Percentiles rank a stretch among this genome's conserved stretches.
phyloP scores from a whole-genome alignment of 2,888 invertebrate genomes.

The Yponomeuta sedellus region DNA sequence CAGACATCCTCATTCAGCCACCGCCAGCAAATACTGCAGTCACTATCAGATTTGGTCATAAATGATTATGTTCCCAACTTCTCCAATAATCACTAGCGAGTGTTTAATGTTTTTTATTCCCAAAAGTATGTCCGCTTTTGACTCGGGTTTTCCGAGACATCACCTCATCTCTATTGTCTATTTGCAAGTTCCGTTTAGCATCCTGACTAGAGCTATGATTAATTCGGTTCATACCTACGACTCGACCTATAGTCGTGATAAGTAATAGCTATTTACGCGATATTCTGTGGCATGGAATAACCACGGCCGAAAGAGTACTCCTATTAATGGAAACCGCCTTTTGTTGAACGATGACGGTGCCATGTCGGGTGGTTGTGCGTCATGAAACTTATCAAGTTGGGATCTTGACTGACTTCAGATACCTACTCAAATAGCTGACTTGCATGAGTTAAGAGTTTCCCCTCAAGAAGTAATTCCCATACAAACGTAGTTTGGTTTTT shows the following conservation, averaged over 20 bases:
- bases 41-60: too few relatives aligned
- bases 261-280: not conserved
- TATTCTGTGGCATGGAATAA: not conserved
- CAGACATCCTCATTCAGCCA: too few relatives aligned
- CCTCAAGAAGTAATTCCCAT: too few relatives aligned
- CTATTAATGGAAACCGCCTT: not conserved
- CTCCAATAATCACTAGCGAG: too few relatives aligned
- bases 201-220: not conserved
- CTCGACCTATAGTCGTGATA: not conserved
- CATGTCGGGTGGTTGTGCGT: not conserved
- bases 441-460: too few relatives aligned
- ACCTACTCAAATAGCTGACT: too few relatives aligned
- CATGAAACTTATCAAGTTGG: not conserved
- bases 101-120: too few relatives aligned
- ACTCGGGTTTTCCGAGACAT: not conserved
- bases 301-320: not conserved
- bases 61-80: too few relatives aligned
- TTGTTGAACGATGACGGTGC: not conserved
- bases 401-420: too few relatives aligned
- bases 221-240: not conserved
- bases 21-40: too few relatives aligned
- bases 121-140: not conserved
- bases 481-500: too few relatives aligned
- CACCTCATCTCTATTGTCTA: not conserved
- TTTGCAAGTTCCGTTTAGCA: not conserved